Conservation (phyloP, 2,888 invertebrate species). For the Drosophila acutilabella region DNA sequence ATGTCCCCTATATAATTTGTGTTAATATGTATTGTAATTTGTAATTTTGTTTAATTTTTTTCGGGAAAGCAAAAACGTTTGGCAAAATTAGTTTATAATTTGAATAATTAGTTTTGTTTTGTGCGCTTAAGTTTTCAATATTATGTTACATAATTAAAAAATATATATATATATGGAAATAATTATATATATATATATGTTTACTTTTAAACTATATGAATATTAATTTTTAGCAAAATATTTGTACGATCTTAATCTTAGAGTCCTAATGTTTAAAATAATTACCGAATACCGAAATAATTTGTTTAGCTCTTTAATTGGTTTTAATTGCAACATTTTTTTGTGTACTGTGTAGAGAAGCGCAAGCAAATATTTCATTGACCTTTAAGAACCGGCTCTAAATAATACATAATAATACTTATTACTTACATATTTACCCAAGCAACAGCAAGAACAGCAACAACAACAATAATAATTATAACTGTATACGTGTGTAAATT, state of each 20-base stretch:
- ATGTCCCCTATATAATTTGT: conserved; percentile 46
- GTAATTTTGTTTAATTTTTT: conserved; percentile 73
- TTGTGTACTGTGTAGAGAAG: conserved; percentile 61
- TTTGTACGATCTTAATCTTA: conserved; percentile 68
- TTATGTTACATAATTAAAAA: conserved; percentile 71
- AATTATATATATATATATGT: conserved; percentile 26
- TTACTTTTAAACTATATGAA: conserved; percentile 70
- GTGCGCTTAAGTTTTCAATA: conserved; percentile 80
- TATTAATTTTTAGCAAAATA: conserved; percentile 83
- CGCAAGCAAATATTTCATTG: conserved; percentile 55
- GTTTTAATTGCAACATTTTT: conserved; percentile 57
- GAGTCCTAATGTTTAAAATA: conserved; percentile 63
- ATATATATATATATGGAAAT: conserved; percentile 41
- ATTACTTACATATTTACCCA: conserved; percentile 23
- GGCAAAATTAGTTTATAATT: conserved; percentile 82
- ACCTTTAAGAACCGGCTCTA: conserved; percentile 27
- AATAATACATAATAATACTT: conserved; percentile 24
- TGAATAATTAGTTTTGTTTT: conserved; percentile 78
- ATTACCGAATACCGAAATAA: conserved; percentile 52
- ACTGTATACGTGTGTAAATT: conserved; percentile 67
- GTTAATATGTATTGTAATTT: conserved; percentile 78
- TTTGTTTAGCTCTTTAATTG: conserved; percentile 73
- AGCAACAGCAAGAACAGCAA: conserved; percentile 11
- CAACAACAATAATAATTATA: conserved; percentile 28
- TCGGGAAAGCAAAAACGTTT: conserved; percentile 84